Evolutionary conservation across 2,888 invertebrate species (phyloP), one percentile per base, ranked within the genome.

Genomic region (Megamerina dolium): DNA sequence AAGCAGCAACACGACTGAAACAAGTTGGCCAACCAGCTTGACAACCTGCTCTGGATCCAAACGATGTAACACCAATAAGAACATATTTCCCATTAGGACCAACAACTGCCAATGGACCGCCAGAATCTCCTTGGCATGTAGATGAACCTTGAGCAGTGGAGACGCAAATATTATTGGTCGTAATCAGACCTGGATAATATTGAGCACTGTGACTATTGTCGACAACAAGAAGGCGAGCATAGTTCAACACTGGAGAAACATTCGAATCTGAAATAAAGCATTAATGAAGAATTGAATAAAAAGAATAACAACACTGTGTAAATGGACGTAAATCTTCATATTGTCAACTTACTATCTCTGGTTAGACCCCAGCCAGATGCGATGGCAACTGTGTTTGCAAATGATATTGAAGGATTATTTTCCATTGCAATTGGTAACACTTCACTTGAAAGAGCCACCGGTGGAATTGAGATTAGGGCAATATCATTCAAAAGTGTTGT

Each of bases 341-440:
- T 2, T n/a, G 3, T 0, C 1, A n/a, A 31, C 36, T 52, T 65
- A 32, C 55, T 53, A 9, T n/a, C n/a, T n/a, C n/a, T n/a, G n/a
- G n/a, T n/a, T n/a, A n/a, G n/a, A n/a, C n/a, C n/a, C 74, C 74
- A 75, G 20, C 75, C 75, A 45, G 70, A 70, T 26, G 69, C 70
- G 13, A 60, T 49, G 8, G 63, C 68, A 3, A 27, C 16, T 5
- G 53, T 46, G n/a, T 64, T 65, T 9, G 55, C 56, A 40, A 68
- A 70, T 38, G 47, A 62, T 21, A 38, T 31, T 32, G 42, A 38
- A 30, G 52, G 19, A 10, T 52, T 27, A 1, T 40, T 4, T 17
- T 62, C 61, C 37, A 65, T 37, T 5, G 3, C 17, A 34, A 60
- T 37, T 13, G 52, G 48, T 9, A 50, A 49, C 38, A 59, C 47